Evolutionary conservation across 2,113 vertebrate genomes (phyloP), one percentile per base, ranked within the genome.

Genomic region (Nematolebias whitei): DNA sequence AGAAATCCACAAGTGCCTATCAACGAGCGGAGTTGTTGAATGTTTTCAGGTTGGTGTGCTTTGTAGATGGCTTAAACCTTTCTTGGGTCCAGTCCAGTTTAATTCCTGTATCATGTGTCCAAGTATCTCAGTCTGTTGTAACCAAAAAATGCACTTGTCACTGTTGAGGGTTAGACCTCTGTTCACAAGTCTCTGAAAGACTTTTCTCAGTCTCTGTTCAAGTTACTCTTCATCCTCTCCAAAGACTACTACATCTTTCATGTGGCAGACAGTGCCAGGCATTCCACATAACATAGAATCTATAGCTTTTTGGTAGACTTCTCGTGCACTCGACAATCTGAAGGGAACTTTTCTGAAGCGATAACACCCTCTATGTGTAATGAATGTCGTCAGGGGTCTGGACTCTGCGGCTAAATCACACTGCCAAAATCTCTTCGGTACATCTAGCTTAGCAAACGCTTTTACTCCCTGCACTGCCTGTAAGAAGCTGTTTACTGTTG

Each of bases 121-220:
- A n/a, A 35, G 52, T 20, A 38, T 54, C 16, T 54, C 52, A 19
- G 38, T 56, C 38, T 56, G 19, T 23, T 56, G 54, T 23, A 40
- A 4, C 40, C 35, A 35, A 22, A 56, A 40, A 13, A 56, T 39
- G n/a, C 20, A 16, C 12, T 56, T 56, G 12, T 56, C 12, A 23
- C n/a, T 56, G 54, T 56, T 56, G 38, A 56, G 54, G 35, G 38
- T 56, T 56, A 40, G 5, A 20, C 54, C 19, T 40, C 35, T 40
- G 12, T 22, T 40, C 6, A 16, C 11, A 39, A 56, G 40, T 23
- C 19, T 56, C n/a, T n/a, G n/a, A n/a, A n/a, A n/a, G n/a, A n/a
- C n/a, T n/a, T n/a, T n/a, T n/a, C n/a, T n/a, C n/a, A 54, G 51
- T 35, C 16, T 54, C 16, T 54, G 51, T 35, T 54, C 51, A 11